Conservation (phyloP, 1,140 invertebrate species). For the Drosophila melanica region DNA sequence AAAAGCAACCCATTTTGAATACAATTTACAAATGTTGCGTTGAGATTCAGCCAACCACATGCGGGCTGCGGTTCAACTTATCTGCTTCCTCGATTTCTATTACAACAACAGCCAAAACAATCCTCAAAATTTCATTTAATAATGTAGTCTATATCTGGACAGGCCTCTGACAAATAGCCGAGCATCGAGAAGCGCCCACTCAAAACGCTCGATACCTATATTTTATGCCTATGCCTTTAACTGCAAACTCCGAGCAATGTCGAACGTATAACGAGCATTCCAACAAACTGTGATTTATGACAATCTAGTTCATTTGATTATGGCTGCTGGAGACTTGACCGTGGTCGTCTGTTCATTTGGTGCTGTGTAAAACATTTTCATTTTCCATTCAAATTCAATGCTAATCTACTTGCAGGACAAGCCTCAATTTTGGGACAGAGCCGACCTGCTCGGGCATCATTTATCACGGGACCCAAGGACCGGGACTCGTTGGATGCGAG, state of each 20-base stretch:
- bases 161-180: conserved; percentile 62
- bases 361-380: conserved; percentile 69
- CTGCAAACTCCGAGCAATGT: conserved; percentile 52
- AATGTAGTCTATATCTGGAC: conserved; percentile 11
- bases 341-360: conserved; percentile 24
- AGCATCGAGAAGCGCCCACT: conserved; percentile 40
- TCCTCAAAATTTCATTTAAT: conserved; percentile 1
- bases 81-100: background rate
- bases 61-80: background rate
- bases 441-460: conserved; percentile 60
- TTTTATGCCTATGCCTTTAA: conserved; percentile 72
- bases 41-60: background rate
- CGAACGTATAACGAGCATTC: conserved; percentile 26
- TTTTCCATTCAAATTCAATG: conserved; percentile 80
- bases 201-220: conserved; percentile 34
- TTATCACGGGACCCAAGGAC: conserved; percentile 64
- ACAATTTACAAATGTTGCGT: no score
- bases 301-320: conserved; percentile 79
- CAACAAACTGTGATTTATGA: conserved; percentile 79
- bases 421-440: conserved; percentile 45
- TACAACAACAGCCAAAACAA: background rate
- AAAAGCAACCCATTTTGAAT: background rate
- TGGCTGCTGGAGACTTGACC: conserved; percentile 46
- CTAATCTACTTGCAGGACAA: conserved; percentile 77
- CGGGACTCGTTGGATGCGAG: conserved; percentile 42